Conservation (phyloP, 1,140 invertebrate genomes). For the Apis laboriosa region DNA sequence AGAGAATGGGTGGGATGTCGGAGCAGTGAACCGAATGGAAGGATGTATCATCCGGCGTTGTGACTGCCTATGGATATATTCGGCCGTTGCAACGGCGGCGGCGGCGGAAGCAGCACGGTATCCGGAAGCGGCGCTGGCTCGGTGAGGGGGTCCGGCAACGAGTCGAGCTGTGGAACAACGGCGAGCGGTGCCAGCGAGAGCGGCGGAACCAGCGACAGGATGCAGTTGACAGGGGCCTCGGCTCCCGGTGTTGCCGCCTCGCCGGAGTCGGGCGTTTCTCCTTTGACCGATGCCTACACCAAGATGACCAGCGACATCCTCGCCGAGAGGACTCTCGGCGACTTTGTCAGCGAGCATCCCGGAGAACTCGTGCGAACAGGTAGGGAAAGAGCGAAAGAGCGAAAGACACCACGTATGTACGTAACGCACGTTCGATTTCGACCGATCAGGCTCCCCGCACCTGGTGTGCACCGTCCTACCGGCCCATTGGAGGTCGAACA, state of each 20-base stretch:
- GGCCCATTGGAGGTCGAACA: conserved; percentile 98
- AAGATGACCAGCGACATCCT: conserved; percentile 94
- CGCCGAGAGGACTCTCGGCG: conserved; percentile 92
- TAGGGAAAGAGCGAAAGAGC: not conserved
- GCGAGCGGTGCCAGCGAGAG: conserved; percentile 55
- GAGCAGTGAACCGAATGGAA: conserved; percentile 70
- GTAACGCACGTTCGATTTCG: too few species aligned
- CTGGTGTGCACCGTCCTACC: conserved; percentile 96
- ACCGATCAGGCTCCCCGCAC: conserved; percentile 86
- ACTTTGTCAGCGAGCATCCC: conserved; percentile 94
- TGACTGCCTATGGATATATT: conserved; percentile 81
- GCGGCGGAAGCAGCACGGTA: conserved; percentile 73
- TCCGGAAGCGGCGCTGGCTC: conserved; percentile 69
- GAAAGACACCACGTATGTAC: too few species aligned
- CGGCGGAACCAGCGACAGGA: conserved; percentile 69
- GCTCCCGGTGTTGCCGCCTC: conserved; percentile 79
- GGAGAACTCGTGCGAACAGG: conserved; percentile 96
- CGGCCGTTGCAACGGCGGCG: conserved; percentile 78
- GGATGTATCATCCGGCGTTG: conserved; percentile 76
- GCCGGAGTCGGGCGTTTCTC: conserved; percentile 79
- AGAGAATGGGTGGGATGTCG: not conserved
- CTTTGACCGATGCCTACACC: conserved; percentile 90
- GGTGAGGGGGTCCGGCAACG: conserved; percentile 64
- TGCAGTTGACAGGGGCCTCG: conserved; percentile 81
- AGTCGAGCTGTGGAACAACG: conserved; percentile 67